Evolutionary conservation across 2,888 invertebrate genomes (phyloP).

Genomic region (Metopia argyrocephala): DNA sequence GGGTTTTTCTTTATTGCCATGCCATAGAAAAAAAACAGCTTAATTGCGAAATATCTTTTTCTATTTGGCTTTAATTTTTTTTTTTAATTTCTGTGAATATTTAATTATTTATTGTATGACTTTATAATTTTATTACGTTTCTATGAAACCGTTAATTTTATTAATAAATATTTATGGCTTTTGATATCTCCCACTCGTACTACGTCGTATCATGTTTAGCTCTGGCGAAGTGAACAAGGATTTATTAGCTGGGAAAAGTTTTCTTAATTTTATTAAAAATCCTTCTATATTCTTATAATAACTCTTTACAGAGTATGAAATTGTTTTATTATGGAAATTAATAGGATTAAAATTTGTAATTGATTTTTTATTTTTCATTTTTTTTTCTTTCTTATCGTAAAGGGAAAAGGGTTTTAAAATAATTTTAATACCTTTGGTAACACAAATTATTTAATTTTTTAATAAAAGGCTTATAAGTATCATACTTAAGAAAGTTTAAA

Average conservation of each 20-base stretch:
- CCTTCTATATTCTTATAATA: slow-evolving; percentile 8
- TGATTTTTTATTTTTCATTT: background rate
- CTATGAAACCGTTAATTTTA: slow-evolving; percentile 73
- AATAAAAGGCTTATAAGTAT: too few relatives aligned
- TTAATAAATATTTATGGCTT: slow-evolving; percentile 76
- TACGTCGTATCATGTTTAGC: slow-evolving; percentile 14
- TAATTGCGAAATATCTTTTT: slow-evolving; percentile 34
- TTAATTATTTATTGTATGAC: slow-evolving; percentile 72
- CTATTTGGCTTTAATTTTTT: background rate
- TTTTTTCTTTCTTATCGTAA: background rate
- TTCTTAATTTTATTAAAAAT: slow-evolving; percentile 51
- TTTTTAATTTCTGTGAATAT: slow-evolving; percentile 68
- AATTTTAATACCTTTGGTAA: too few relatives aligned
- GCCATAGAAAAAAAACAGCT: slow-evolving; percentile 51
- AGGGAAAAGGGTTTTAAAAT: background rate
- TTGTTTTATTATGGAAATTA: slow-evolving; percentile 61
- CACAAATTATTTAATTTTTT: too few relatives aligned
- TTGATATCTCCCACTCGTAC: slow-evolving; percentile 47
- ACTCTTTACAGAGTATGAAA: slow-evolving; percentile 20
- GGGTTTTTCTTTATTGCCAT: slow-evolving; percentile 39
- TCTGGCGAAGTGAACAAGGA: slow-evolving; percentile 38
- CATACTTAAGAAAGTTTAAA: too few relatives aligned
- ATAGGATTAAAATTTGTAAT: slow-evolving; percentile 42
- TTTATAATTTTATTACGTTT: slow-evolving; percentile 70
- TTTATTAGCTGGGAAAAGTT: slow-evolving; percentile 58